Evolutionary conservation across 2,888 invertebrate genomes (phyloP), one percentile per base, ranked within the genome.

Genomic region (Odontothrips loti): DNA sequence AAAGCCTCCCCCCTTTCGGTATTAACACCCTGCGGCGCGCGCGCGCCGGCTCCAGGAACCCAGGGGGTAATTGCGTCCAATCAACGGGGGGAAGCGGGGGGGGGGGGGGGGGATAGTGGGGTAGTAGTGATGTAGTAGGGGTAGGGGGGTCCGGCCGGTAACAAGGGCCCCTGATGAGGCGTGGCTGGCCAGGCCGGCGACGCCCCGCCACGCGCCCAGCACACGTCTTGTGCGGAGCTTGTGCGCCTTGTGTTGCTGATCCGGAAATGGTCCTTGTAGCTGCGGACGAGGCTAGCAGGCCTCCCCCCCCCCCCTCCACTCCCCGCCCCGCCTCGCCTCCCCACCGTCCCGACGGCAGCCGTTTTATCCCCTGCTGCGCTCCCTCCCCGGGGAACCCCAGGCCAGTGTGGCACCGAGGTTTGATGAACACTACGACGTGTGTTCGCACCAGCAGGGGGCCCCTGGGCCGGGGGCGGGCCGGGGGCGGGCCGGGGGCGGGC

Each of bases 21-120:
- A 75, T 75, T 75, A 75, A 75, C 68, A 75, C 68, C 68, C 68
- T 75, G 68, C 12, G 68, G 68, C 68, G 68, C 11, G 68, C 68
- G 68, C 68, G 68, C 11, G 68, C 68, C 58, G 68, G 68, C 68
- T 75, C 68, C 23, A 75, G 68, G 68, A 75, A 75, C 68, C 23
- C 68, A 75, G 27, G 68, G 23, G 68, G 68, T 75, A 75, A 75
- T 75, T 75, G 68, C 68, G 68, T 23, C 68, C 68, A 75, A 75
- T 75, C 68, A 75, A 27, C 27, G 68, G 23, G 27, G 9, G 23
- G 68, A 1, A n/a, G 58, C 15, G 68, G 68, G 27, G 68, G 4
- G 68, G 27, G 68, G 27, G 23, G 68, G 68, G 68, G 23, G 8
- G 68, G 51, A 20, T 3, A 2, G 51, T 2, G 51, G 51, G 15